These are phyloP conservation scores for Arbacia lixula DNA, from an alignment of 53 echinoderm and acorn worm genomes.

Conservation along the genomic window DNA sequence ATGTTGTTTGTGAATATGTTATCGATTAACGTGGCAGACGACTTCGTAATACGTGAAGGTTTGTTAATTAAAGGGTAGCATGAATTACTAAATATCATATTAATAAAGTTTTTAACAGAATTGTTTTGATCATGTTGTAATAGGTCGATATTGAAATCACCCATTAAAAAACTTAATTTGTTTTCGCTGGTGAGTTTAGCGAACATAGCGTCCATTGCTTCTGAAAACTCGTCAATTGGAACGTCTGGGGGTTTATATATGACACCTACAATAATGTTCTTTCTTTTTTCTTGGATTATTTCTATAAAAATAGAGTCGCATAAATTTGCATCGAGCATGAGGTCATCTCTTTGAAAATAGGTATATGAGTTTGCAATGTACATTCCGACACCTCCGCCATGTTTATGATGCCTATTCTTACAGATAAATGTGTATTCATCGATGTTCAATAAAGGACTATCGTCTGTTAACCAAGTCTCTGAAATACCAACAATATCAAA, in stretches of 20 bases:
- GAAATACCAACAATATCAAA: slow-evolving; percentile 7
- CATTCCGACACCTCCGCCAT: slow-evolving; percentile 21
- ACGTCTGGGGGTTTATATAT: neutral
- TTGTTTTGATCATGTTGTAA: neutral
- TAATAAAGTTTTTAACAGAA: neutral
- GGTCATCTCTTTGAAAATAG: slow-evolving; percentile 15
- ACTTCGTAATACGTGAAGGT: slow-evolving; percentile 25
- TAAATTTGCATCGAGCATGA: neutral
- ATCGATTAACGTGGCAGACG: slow-evolving; percentile 3
- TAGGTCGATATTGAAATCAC: slow-evolving; percentile 15
- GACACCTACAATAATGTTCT: slow-evolving; percentile 19
- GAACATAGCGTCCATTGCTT: neutral
- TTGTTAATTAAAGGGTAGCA: slow-evolving; percentile 4
- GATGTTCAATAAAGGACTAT: neutral
- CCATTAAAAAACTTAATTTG: neutral
- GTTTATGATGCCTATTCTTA: neutral
- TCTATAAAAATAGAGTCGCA: slow-evolving; percentile 13
- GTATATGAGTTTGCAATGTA: slow-evolving; percentile 8
- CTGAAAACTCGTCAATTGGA: neutral
- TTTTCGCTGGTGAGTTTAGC: neutral
- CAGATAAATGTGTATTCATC: slow-evolving; percentile 1
- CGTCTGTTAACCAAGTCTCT: slow-evolving; percentile 10
- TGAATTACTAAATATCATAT: slow-evolving; percentile 3
- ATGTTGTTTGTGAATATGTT: neutral
- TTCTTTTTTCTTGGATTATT: slow-evolving; percentile 3